These are phyloP conservation scores for Harmothoe impar DNA, from an alignment of 2,888 invertebrate genomes.

Conservation along the genomic window DNA sequence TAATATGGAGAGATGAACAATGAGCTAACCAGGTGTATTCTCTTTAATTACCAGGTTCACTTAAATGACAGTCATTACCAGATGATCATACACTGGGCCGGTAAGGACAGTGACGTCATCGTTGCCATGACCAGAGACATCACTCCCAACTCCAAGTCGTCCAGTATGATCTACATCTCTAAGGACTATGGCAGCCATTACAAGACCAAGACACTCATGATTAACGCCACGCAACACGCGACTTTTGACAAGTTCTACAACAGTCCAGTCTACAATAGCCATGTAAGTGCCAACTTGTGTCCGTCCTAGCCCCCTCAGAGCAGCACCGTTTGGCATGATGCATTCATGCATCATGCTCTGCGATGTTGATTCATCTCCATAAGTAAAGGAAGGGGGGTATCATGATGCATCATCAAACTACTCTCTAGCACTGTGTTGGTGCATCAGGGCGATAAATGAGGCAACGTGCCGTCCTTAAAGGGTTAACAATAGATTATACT, in stretches of 20 bases:
- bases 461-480: no score
- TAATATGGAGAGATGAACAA: no score
- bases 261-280: slow-evolving; percentile 90
- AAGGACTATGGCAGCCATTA: slow-evolving; percentile 92
- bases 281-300: slow-evolving; percentile 86
- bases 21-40: no score
- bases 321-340: no score
- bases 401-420: no score
- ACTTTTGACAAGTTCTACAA: slow-evolving; percentile 92
- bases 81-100: slow-evolving; percentile 96
- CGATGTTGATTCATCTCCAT: no score
- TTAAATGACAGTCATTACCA: slow-evolving; percentile 94
- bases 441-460: no score
- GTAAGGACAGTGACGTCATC: slow-evolving; percentile 93
- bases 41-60: slow-evolving; percentile 83
- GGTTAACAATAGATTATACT: no score
- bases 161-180: slow-evolving; percentile 92
- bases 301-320: no score
- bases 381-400: no score
- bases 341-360: no score
- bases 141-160: slow-evolving; percentile 75
- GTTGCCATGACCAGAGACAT: slow-evolving; percentile 91
- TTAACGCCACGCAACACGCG: slow-evolving; percentile 87
- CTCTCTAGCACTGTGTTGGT: no score
- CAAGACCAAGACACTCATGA: slow-evolving; percentile 89